Evolutionary conservation across 92 coral and sea anemone species (phyloP).

Genomic region (Epizoanthus scotinus): DNA sequence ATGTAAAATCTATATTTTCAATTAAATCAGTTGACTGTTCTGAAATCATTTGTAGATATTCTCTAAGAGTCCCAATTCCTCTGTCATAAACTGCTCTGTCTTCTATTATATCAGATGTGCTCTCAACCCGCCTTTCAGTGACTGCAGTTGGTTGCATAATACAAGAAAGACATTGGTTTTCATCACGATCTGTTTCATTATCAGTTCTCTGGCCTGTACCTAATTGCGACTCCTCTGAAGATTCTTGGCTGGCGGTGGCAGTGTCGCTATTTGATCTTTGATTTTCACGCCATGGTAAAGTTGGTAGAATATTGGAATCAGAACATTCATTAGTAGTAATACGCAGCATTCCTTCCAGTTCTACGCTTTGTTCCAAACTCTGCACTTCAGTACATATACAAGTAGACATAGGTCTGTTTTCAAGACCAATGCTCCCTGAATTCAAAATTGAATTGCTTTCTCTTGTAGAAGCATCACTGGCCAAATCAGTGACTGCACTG

Average conservation of each 20-base stretch:
- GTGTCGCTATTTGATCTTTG: background rate
- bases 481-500: background rate
- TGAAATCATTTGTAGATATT: constrained; percentile 22
- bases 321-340: background rate
- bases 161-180: background rate
- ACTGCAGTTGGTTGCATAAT: background rate
- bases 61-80: constrained; percentile 18
- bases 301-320: background rate
- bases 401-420: background rate
- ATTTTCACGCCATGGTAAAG: background rate
- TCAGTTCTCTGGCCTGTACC: background rate
- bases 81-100: background rate
- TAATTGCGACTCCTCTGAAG: background rate
- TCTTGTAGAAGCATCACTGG: background rate
- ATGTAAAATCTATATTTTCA: constrained; percentile 7
- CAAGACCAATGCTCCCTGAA: background rate
- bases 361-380: background rate
- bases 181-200: background rate
- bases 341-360: too few species aligned
- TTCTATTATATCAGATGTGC: background rate
- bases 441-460: background rate
- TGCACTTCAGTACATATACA: background rate
- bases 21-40: constrained; percentile 22
- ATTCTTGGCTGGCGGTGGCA: background rate
- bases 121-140: background rate